These are phyloP conservation scores for Sebastiscus albofasciatus DNA, from an alignment of 2,797 vertebrate species.

Conservation along the genomic window DNA sequence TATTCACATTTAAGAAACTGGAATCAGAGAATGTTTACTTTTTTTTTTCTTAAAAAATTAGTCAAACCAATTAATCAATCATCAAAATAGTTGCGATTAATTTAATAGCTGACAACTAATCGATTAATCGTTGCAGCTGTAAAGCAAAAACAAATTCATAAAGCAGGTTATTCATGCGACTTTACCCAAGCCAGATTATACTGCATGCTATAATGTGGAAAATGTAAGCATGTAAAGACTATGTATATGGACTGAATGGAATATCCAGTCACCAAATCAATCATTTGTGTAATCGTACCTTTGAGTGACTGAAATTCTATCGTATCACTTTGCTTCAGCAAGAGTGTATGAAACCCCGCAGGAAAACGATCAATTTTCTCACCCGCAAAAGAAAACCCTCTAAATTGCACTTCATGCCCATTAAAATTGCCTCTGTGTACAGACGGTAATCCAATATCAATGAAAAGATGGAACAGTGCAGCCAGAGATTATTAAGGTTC, in stretches of 20 bases:
- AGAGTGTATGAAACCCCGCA: constrained; percentile 9
- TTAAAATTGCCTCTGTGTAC: constrained; percentile 34
- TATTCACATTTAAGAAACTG: accelerated
- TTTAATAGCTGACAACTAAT: neutral
- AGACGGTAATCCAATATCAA: constrained; percentile 46
- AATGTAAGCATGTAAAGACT: constrained; percentile 10
- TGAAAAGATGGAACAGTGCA: constrained; percentile 29
- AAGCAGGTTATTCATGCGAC: neutral
- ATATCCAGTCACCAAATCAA: constrained; percentile 36
- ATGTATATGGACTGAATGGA: neutral
- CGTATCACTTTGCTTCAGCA: constrained; percentile 18
- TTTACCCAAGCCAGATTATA: neutral
- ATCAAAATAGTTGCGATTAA: neutral
- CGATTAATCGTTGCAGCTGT: neutral
- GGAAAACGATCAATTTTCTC: constrained; percentile 60
- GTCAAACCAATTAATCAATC: neutral
- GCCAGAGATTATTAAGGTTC: constrained; percentile 23
- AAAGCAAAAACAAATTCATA: neutral
- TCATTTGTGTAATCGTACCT: constrained; percentile 37
- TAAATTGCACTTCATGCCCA: constrained; percentile 43
- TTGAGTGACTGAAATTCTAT: constrained; percentile 41
- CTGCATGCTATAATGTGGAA: constrained; percentile 13
- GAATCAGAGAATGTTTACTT: too few relatives aligned
- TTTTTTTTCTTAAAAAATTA: too few relatives aligned
- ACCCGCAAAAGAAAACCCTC: constrained; percentile 50